Conservation (phyloP, 2,797 vertebrate genomes). For the Florisuga fusca region DNA sequence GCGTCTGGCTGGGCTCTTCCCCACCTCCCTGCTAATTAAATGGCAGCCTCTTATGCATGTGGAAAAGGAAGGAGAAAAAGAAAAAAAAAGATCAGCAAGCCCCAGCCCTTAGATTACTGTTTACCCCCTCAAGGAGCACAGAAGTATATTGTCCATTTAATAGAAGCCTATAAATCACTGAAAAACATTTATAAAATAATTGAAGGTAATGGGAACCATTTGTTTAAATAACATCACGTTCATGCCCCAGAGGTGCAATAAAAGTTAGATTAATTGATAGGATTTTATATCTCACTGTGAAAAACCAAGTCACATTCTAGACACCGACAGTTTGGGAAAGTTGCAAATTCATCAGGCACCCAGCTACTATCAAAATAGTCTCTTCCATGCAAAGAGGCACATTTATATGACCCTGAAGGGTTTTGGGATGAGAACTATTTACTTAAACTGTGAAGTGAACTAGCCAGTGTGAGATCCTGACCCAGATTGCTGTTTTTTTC, state of each 20-base stretch:
- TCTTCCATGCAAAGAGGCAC: constrained; percentile 70
- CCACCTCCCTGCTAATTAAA: constrained; percentile 33
- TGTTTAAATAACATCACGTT: constrained; percentile 77
- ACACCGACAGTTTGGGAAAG: constrained; percentile 71
- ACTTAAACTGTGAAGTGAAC: constrained; percentile 78
- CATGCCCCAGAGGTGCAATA: constrained; percentile 76
- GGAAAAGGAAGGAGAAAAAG: constrained; percentile 33
- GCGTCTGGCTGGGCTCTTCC: constrained; percentile 20
- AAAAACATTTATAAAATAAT: constrained; percentile 74
- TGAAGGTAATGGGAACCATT: constrained; percentile 79
- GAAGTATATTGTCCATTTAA: constrained; percentile 77
- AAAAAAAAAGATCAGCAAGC: constrained; percentile 34
- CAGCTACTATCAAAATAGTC: constrained; percentile 76
- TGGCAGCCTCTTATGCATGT: not conserved
- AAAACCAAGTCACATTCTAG: constrained; percentile 68
- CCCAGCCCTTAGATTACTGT: constrained; percentile 38
- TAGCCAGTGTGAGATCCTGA: constrained; percentile 79
- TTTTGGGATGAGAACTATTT: constrained; percentile 79
- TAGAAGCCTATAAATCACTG: constrained; percentile 75
- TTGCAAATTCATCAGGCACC: constrained; percentile 72
- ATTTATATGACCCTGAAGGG: constrained; percentile 74
- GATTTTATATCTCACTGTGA: constrained; percentile 74
- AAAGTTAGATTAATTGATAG: constrained; percentile 77
- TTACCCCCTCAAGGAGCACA: constrained; percentile 64
- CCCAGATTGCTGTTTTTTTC: constrained; percentile 54